These are phyloP conservation scores for Anthonomus grandis DNA, from an alignment of 1,140 invertebrate genomes.

Conservation along the genomic window DNA sequence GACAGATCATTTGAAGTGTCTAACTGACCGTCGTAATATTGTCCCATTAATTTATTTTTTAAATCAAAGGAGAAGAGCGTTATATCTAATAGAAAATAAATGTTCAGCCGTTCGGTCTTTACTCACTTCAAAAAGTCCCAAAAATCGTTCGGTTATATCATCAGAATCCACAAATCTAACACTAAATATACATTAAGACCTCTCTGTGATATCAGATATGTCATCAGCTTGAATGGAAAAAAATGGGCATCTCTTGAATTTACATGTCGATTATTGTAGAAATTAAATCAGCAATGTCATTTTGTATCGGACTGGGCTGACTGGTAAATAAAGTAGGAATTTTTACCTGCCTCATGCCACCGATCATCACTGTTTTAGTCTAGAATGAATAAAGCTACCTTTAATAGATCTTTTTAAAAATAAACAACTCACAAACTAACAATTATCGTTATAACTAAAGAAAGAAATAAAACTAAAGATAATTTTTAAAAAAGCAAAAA, in stretches of 20 bases:
- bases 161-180: not conserved
- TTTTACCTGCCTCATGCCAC: no score
- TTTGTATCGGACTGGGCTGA: constrained; percentile 24
- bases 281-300: constrained; percentile 16
- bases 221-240: constrained; percentile 16
- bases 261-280: constrained; percentile 13
- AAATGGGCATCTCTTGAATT: constrained; percentile 10
- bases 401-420: no score
- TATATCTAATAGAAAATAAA: not conserved
- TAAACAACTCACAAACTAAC: no score
- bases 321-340: constrained; percentile 23
- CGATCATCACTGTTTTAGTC: no score
- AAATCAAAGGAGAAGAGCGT: not conserved
- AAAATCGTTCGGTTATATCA: not conserved
- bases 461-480: no score
- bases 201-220: not conserved
- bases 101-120: not conserved
- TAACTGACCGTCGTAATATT: constrained; percentile 12
- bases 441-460: no score
- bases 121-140: no score
- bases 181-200: not conserved
- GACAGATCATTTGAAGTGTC: not conserved
- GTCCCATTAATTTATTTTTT: constrained; percentile 9
- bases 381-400: no score
- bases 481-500: no score